Conservation (phyloP, 2,113 vertebrate species). For the Shinisaurus crocodilurus region DNA sequence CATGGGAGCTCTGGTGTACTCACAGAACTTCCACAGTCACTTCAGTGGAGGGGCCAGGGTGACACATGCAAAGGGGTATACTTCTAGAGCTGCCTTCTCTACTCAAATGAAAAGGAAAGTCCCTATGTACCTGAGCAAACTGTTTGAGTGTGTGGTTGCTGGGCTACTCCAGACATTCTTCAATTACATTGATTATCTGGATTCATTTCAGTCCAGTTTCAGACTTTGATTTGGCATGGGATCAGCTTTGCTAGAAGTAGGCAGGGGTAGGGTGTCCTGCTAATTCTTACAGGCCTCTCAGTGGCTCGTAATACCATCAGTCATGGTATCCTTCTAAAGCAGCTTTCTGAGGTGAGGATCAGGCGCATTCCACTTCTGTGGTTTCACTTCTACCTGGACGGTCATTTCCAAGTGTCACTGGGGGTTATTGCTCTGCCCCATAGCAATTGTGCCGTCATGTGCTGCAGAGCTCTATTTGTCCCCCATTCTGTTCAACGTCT, state of each 20-base stretch:
- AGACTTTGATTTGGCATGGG: background rate
- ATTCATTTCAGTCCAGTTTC: background rate
- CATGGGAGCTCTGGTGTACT: background rate
- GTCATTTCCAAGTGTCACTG: background rate
- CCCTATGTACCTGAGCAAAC: background rate
- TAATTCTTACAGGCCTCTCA: background rate
- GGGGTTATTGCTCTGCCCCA: background rate
- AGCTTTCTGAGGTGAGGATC: background rate
- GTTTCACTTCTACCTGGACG: background rate
- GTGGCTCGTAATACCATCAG: background rate
- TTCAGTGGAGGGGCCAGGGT: background rate
- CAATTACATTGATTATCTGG: background rate
- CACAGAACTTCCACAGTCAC: background rate
- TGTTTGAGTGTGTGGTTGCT: background rate
- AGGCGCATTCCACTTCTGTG: background rate
- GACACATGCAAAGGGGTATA: background rate
- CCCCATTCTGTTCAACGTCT: background rate
- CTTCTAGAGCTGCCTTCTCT: background rate
- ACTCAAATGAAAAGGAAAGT: background rate
- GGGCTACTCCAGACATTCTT: background rate
- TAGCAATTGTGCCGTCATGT: background rate
- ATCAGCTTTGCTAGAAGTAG: background rate
- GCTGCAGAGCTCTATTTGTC: background rate
- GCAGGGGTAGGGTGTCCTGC: background rate
- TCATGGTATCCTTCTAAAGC: background rate